phyloP scores from a whole-genome alignment of 2,113 vertebrate species.

The Hydrochoerus hydrochaeris region DNA sequence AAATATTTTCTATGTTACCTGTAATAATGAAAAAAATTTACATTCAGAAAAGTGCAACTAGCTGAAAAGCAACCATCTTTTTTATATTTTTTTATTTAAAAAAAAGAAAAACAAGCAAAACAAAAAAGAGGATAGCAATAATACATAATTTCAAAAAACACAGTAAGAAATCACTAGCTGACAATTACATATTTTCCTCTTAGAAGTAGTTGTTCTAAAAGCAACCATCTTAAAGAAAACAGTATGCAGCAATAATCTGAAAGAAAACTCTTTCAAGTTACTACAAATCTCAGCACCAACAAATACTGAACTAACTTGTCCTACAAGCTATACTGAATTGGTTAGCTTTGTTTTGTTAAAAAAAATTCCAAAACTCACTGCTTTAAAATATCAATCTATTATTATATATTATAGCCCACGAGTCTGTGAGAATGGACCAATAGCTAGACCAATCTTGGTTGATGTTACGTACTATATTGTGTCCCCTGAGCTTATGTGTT shows the following conservation, averaged over 20 bases:
- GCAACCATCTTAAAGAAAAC: neutral
- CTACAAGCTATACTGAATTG: neutral
- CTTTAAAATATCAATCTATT: neutral
- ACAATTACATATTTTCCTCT: too few species aligned
- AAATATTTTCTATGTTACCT: conserved; percentile 14
- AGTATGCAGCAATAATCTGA: neutral
- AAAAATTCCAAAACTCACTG: neutral
- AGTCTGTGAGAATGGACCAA: neutral
- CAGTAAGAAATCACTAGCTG: too few species aligned
- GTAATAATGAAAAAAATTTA: neutral
- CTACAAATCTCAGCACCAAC: neutral
- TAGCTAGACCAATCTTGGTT: neutral
- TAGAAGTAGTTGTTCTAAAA: too few species aligned
- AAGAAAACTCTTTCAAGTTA: conserved; percentile 17
- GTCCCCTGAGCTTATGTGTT: neutral
- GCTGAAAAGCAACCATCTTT: neutral
- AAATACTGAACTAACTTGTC: neutral
- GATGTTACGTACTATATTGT: neutral
- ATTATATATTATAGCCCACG: neutral
- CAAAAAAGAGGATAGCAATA: too few species aligned
- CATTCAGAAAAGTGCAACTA: neutral
- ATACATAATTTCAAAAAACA: too few species aligned
- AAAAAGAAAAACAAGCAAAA: too few species aligned
- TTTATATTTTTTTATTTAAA: too few species aligned
- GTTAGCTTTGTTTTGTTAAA: neutral